Evolutionary conservation across 2,113 vertebrate genomes (phyloP), one percentile per base, ranked within the genome.

Genomic region (Muntiacus muntjak): DNA sequence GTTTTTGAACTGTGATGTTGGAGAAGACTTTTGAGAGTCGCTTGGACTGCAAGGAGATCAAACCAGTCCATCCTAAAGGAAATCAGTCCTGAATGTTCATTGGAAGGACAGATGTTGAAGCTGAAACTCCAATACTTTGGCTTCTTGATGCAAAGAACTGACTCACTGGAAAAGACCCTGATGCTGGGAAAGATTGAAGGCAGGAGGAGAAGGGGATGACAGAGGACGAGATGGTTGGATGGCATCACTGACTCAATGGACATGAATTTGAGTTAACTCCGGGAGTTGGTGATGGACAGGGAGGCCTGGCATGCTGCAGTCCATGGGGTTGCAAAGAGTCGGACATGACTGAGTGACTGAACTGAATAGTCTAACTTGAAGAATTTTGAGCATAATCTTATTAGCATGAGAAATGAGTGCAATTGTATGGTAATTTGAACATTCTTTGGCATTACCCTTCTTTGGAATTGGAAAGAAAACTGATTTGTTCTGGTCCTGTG

Each of bases 331-430:
- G 1, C 67, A 74, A 40, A 71, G 19, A 74, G 19, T 40, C 0
- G 0, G 36, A 40, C 21, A 74, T 0, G 1, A 40, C 36, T 74
- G 67, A 40, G 0, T 0, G 5, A 74, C 36, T 25, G n/a, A 74
- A 74, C 67, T 40, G n/a, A 71, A 12, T 71, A 36, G 5, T 71
- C n/a, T 71, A 36, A 21, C 64, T 71, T 71, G 64, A 36, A 36
- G 64, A 71, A 71, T 71, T 71, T 71, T 36, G 17, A 71, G 4
- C 64, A 71, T 71, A 21, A 71, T n/a, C 2, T 71, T 71, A 21
- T 5, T 36, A 21, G 17, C 9, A 36, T 11, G 17, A 71, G n/a
- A 71, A 71, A 71, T 36, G n/a, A 71, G n/a, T 36, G 17, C 1
- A 36, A 23, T 36, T 36, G 64, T 36, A 36, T 71, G n/a, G n/a